Evolutionary conservation across 2,797 vertebrate genomes (phyloP), one percentile per base, ranked within the genome.

Genomic region (Rhinichthys osculus): DNA sequence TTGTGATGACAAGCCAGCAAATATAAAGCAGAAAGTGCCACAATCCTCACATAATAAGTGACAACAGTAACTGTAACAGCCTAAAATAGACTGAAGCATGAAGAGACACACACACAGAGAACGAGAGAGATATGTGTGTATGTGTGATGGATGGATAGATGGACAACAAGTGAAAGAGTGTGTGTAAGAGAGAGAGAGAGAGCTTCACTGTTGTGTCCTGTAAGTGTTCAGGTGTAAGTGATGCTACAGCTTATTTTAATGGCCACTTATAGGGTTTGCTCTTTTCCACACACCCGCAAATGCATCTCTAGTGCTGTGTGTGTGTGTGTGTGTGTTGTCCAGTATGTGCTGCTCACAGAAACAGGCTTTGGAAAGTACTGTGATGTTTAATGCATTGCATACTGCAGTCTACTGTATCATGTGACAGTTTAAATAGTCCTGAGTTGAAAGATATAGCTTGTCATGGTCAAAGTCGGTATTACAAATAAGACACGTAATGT

Each of bases 201-300:
- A 19, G 54, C 47, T 72, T 47, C 33, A 70, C 72, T 59, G 83
- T 47, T 77, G 21, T 82, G 78, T 47, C 79, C 81, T 40, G 64
- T 86, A 54, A 88, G 81, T 76, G 85, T 79, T 87, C 77, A 82
- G 81, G 86, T 72, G 54, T 87, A 86, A 89, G 83, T 88, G 87
- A 87, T 83, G 83, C 83, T 87, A 78, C 59, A 78, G 59, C 70
- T 80, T 84, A 77, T 87, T 87, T 86, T 78, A 74, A 86, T 87
- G 74, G 69, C 70, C 89, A 88, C 87, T 89, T 83, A 84, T 30
- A 85, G 70, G 76, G 47, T 79, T 81, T 54, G 85, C 71, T 88
- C 85, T 86, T 78, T 74, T 74, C 70, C 85, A 84, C 69, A 83
- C 59, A 62, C 87, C 44, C 7, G 72, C 59, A 87, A 87, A 87